Conservation (phyloP, 1,140 invertebrate species). For the Neodiprion lecontei region DNA sequence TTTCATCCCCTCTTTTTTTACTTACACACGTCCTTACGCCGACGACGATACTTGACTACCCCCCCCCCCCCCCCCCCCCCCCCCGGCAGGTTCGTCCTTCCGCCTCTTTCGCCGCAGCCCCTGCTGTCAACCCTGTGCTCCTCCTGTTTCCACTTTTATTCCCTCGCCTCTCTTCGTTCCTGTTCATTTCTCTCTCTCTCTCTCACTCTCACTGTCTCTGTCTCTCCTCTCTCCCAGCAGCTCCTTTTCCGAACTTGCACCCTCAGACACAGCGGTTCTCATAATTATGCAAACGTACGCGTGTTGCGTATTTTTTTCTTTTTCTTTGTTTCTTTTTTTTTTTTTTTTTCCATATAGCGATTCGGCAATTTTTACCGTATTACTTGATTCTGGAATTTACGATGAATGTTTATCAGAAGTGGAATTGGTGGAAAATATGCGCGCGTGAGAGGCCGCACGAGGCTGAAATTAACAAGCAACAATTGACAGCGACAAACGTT, state of each 20-base stretch:
- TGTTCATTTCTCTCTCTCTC: not conserved
- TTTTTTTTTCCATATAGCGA: not conserved
- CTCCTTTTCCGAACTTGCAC: not conserved
- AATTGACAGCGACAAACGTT: too few relatives aligned
- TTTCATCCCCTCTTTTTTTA: not conserved
- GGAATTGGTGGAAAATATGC: slow-evolving; percentile 10
- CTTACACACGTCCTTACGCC: not conserved
- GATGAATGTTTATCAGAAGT: not conserved
- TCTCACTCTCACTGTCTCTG: not conserved
- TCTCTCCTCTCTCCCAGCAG: not conserved
- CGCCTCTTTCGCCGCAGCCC: not conserved
- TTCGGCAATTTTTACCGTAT: too few relatives aligned
- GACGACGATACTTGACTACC: too few relatives aligned
- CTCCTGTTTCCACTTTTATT: slow-evolving; percentile 10
- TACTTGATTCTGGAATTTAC: slow-evolving; percentile 8
- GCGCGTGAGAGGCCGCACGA: slow-evolving; percentile 8
- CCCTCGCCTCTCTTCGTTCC: not conserved
- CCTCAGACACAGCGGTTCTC: slow-evolving; percentile 12
- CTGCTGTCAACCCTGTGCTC: not conserved
- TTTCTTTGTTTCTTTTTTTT: slow-evolving; percentile 18
- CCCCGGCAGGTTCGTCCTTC: too few relatives aligned
- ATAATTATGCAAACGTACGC: not conserved
- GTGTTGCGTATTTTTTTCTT: slow-evolving; percentile 10
- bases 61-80: too few relatives aligned
- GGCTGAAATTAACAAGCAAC: too few relatives aligned